Evolutionary conservation across 1,140 invertebrate genomes (phyloP).

Genomic region (Bombus waltoni): DNA sequence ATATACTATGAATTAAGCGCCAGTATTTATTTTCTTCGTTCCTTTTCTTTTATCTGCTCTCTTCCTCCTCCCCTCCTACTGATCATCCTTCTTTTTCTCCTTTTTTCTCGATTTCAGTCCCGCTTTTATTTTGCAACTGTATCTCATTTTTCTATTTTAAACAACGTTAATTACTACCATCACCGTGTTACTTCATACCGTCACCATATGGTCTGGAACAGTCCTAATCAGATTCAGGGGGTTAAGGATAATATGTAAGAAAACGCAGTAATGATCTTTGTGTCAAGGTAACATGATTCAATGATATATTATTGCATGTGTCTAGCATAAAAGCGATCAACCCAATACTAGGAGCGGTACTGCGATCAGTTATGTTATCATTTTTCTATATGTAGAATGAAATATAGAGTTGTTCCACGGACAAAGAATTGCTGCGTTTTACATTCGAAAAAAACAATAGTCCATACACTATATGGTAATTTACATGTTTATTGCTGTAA

Average conservation of each 20-base stretch:
- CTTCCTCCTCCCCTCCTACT: neutral
- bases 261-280: slow-evolving; percentile 78
- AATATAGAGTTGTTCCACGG: neutral
- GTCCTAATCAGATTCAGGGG: slow-evolving; percentile 82
- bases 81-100: no score
- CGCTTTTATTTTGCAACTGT: no score
- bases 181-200: neutral
- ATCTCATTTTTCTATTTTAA: neutral
- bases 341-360: neutral
- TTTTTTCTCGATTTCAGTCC: neutral
- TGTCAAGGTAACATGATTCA: neutral
- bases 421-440: slow-evolving; percentile 78
- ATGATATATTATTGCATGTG: neutral
- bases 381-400: neutral
- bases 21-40: neutral
- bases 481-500: slow-evolving; percentile 83
- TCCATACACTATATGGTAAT: slow-evolving; percentile 78
- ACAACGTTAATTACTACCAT: slow-evolving; percentile 67
- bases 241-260: slow-evolving; percentile 68
- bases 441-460: slow-evolving; percentile 76
- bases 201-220: slow-evolving; percentile 78
- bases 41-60: neutral
- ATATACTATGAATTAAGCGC: neutral
- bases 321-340: neutral
- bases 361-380: neutral